phyloP scores from a whole-genome alignment of 2,888 invertebrate species.

The Archaeoteleia sp. region DNA sequence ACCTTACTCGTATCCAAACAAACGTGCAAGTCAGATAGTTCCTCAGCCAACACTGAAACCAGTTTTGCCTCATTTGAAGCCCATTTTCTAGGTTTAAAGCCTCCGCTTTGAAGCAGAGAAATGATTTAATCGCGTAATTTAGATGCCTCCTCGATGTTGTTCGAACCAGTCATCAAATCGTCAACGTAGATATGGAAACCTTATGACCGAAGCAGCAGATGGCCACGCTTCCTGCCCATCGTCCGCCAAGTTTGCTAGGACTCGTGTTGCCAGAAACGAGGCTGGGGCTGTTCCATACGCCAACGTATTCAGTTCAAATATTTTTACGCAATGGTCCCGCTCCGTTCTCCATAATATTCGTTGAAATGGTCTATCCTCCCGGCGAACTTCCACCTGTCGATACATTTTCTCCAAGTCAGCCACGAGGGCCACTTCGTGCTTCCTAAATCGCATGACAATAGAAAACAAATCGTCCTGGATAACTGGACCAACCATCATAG shows the following conservation, averaged over 20 bases:
- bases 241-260: not conserved
- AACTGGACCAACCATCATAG: constrained; percentile 50
- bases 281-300: constrained; percentile 8
- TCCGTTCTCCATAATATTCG: constrained; percentile 6
- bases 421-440: constrained; percentile 50
- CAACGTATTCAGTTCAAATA: constrained; percentile 23
- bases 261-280: not conserved
- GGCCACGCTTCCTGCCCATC: not conserved
- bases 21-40: too few relatives aligned
- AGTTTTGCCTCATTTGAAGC: not conserved
- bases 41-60: too few relatives aligned
- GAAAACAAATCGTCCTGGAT: constrained; percentile 52
- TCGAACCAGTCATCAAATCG: constrained; percentile 14
- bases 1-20: too few relatives aligned
- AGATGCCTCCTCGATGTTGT: not conserved
- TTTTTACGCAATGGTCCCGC: not conserved
- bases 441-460: constrained; percentile 53
- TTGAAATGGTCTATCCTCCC: too few relatives aligned
- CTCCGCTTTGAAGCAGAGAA: not conserved
- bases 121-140: not conserved
- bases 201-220: not conserved
- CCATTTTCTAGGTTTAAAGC: constrained; percentile 13
- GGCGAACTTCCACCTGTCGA: constrained; percentile 42
- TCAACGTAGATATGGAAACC: constrained; percentile 11
- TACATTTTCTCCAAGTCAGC: constrained; percentile 63